Evolutionary conservation across 1,140 invertebrate species (phyloP), one percentile per base, ranked within the genome.

Genomic region (Prorops nasuta): DNA sequence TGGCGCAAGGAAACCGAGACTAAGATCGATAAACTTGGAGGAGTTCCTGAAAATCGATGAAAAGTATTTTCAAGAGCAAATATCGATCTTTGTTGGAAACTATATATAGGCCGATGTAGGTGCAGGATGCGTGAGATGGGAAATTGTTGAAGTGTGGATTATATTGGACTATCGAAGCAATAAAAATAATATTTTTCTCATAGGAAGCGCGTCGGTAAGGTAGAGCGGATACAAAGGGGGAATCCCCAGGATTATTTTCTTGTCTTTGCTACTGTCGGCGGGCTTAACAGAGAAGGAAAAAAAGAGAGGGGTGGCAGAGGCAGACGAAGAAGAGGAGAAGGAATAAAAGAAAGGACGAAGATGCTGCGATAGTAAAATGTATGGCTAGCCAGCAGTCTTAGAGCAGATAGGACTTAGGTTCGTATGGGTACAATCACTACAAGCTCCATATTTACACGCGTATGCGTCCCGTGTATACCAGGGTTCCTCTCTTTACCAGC

Each of bases 401-500:
- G 24, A 4, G 24, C 10, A 28, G 24, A 28, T 28, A 28, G 24
- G 10, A 28, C 24, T 10, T 6, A 12, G 8, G n/a, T 35, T 14
- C 14, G 9, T 35, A 35, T n/a, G 15, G 7, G 14, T n/a, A 35
- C 4, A 7, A 4, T 28, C 24, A 28, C n/a, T 60, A 58, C 56
- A 56, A 58, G 56, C 56, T 48, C 58, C 51, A 60, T 60, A 60
- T 60, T 60, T 60, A 59, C 56, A 60, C 48, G 58, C 52, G 52
- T 47, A 38, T 35, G 32, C 48, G 21, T 53, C 32, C 36, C 19
- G 41, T 7, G 20, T 40, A 28, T 16, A 22, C 22, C 41, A 24
- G 36, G 41, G 49, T 40, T 34, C 35, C 40, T 67, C 56, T 62
- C 58, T 57, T 61, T 65, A 64, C 60, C 51, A 45, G 58, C 58